phyloP scores from a whole-genome alignment of 2,797 vertebrate genomes.

The Zenarchopterus dispar region DNA sequence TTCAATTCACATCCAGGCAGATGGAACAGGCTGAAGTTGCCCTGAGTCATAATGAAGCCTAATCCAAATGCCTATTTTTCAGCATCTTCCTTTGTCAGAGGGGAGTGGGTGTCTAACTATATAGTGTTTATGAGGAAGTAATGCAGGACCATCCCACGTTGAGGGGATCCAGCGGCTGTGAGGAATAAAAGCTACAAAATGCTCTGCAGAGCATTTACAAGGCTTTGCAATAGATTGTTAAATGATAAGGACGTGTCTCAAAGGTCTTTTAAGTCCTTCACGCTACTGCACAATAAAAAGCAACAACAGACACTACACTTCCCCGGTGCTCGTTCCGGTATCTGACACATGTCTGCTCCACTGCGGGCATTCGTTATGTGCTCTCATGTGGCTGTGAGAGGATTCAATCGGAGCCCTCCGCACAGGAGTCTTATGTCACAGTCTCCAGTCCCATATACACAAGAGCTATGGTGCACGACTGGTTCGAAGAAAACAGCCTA shows the following conservation, averaged over 20 bases:
- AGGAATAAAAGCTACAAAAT: slow-evolving; percentile 19
- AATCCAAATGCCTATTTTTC: slow-evolving; percentile 53
- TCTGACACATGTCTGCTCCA: slow-evolving; percentile 49
- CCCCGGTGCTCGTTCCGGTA: slow-evolving; percentile 7
- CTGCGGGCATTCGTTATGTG: slow-evolving; percentile 67
- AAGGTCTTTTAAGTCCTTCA: slow-evolving; percentile 40
- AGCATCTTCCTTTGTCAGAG: slow-evolving; percentile 67
- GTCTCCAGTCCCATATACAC: slow-evolving; percentile 16
- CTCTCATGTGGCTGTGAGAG: slow-evolving; percentile 50
- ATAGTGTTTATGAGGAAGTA: slow-evolving; percentile 48
- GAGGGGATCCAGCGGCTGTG: slow-evolving; percentile 19
- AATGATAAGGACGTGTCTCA: slow-evolving; percentile 50
- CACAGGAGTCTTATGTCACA: slow-evolving; percentile 28
- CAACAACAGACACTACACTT: slow-evolving; percentile 15
- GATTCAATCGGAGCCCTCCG: slow-evolving; percentile 20
- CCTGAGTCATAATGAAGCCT: slow-evolving; percentile 23
- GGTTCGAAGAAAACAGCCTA: neutral
- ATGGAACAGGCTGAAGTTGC: slow-evolving; percentile 46
- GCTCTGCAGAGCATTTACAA: slow-evolving; percentile 27
- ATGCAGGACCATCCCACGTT: slow-evolving; percentile 48
- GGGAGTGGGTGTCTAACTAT: slow-evolving; percentile 49
- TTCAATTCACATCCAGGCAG: slow-evolving; percentile 37
- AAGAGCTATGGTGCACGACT: slow-evolving; percentile 9
- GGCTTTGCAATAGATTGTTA: slow-evolving; percentile 37
- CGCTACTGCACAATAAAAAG: slow-evolving; percentile 29